These are phyloP conservation scores for Napeogenes sylphis DNA, from an alignment of 2,888 invertebrate genomes.

Conservation along the genomic window DNA sequence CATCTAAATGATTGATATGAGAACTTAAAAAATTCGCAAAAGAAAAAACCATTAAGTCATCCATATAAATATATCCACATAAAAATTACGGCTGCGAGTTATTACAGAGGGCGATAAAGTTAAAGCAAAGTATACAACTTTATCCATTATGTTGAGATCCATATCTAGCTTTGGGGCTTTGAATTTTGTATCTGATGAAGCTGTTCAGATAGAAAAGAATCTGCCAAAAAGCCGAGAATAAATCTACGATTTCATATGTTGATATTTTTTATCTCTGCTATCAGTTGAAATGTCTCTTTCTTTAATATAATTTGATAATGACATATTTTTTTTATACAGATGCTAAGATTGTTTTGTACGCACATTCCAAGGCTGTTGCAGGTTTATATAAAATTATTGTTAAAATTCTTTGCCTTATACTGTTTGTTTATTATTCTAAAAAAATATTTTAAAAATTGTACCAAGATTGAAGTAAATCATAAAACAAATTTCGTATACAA, in stretches of 20 bases:
- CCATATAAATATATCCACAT: conserved; percentile 28
- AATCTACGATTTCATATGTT: conserved; percentile 11
- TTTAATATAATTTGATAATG: neutral
- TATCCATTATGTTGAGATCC: conserved; percentile 43
- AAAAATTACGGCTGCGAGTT: conserved; percentile 36
- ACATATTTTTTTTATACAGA: too few species aligned
- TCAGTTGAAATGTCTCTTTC: neutral
- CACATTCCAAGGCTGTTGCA: too few species aligned
- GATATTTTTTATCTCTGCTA: conserved; percentile 8
- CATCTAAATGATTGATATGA: conserved; percentile 24
- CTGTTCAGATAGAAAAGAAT: conserved; percentile 17
- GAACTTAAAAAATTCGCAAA: conserved; percentile 14
- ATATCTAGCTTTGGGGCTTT: conserved; percentile 38
- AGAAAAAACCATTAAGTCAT: conserved; percentile 28
- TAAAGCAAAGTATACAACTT: conserved; percentile 41
- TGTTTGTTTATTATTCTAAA: too few species aligned
- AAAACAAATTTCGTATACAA: conserved; percentile 11
- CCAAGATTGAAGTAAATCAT: conserved; percentile 1
- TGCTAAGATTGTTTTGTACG: too few species aligned
- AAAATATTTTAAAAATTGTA: neutral
- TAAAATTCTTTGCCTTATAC: too few species aligned
- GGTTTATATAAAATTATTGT: too few species aligned
- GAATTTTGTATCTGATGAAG: conserved; percentile 46
- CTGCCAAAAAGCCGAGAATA: conserved; percentile 9
- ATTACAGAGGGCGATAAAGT: conserved; percentile 38